Conservation (phyloP, 2,113 vertebrate genomes). For the Chroicocephalus ridibundus region DNA sequence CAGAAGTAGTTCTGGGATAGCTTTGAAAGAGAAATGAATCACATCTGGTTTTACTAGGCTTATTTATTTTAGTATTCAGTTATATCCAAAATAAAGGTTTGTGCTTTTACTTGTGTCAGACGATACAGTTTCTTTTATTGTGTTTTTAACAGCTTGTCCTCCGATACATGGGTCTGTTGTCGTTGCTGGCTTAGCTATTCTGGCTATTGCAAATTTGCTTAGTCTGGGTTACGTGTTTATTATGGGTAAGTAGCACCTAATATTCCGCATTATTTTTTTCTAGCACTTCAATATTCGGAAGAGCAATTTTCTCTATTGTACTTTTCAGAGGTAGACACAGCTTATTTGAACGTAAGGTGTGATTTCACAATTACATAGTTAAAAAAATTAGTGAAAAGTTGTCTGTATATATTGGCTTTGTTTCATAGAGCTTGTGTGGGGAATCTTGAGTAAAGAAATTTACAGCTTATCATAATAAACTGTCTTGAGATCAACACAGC, state of each 20-base stretch:
- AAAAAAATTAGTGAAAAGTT: neutral
- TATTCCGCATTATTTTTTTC: neutral
- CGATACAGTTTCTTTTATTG: neutral
- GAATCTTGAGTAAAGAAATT: neutral
- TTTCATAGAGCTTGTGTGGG: neutral
- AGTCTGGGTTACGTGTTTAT: constrained; percentile 74
- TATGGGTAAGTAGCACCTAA: constrained; percentile 71
- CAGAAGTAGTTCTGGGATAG: neutral
- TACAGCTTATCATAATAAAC: neutral
- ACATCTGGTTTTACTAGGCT: neutral
- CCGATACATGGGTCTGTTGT: constrained; percentile 64
- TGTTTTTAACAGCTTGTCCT: constrained; percentile 69
- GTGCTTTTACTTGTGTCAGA: neutral
- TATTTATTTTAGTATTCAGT: neutral
- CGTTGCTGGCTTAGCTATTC: constrained; percentile 77
- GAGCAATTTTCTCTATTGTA: neutral
- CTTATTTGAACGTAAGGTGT: neutral
- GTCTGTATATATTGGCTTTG: neutral
- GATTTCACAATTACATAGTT: neutral
- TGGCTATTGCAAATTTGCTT: constrained; percentile 70
- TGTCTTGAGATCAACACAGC: neutral
- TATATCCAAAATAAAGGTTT: neutral
- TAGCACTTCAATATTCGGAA: neutral
- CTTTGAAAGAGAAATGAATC: neutral
- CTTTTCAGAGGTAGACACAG: neutral